Conservation (phyloP, 2,113 vertebrate genomes). For the Mionectes macconnelli region DNA sequence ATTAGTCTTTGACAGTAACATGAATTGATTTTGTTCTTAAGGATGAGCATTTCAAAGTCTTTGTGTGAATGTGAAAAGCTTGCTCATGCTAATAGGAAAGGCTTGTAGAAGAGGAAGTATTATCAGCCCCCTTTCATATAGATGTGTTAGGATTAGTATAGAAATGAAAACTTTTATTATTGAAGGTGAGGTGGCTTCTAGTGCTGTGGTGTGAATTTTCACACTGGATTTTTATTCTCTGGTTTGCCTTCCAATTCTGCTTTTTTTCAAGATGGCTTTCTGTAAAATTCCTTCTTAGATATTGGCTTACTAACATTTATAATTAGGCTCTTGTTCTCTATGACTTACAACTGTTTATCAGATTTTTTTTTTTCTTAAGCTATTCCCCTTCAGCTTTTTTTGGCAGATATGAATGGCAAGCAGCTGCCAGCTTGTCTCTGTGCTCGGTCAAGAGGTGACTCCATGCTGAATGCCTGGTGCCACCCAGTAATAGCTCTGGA, state of each 20-base stretch:
- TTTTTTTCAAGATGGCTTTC: background rate
- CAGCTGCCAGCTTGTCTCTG: conserved; percentile 41
- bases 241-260: background rate
- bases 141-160: background rate
- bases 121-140: background rate
- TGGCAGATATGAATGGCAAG: conserved; percentile 30
- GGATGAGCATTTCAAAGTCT: background rate
- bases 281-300: background rate
- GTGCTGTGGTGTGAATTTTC: background rate
- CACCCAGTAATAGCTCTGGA: conserved; percentile 41
- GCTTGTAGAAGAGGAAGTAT: background rate
- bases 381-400: conserved; percentile 16
- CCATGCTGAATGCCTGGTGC: conserved; percentile 22
- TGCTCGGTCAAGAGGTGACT: conserved; percentile 48
- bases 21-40: background rate
- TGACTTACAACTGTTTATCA: background rate
- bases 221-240: background rate
- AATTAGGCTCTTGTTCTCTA: background rate
- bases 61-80: background rate
- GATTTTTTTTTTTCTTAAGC: background rate
- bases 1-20: background rate
- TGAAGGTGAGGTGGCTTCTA: background rate
- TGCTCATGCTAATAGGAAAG: background rate
- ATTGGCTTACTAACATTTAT: background rate
- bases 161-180: background rate